A percentile compares a stretch with the other conserved stretches of the same genome.
phyloP scores from a whole-genome alignment of 2,888 invertebrate genomes.

The Ectemnius continuus region DNA sequence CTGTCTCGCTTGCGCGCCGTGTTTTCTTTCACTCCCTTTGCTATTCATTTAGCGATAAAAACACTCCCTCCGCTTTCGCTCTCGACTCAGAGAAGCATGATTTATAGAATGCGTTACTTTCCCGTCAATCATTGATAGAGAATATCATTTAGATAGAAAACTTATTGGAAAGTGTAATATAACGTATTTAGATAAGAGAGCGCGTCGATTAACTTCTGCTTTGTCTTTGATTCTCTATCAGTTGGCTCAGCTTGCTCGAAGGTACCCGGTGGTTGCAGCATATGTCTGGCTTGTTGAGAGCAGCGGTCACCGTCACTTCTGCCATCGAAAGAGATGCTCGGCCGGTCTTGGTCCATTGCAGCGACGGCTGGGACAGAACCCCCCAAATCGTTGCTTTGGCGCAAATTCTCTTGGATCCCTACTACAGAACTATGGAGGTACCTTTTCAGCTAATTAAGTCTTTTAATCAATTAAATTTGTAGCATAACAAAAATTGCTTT shows the following conservation, averaged over 20 bases:
- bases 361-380: slow-evolving; percentile 99
- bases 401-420: slow-evolving; percentile 94
- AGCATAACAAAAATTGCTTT: neutral
- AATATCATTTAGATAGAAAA: too few species aligned
- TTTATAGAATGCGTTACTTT: too few species aligned
- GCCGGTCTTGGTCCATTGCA: slow-evolving; percentile 97
- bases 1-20: too few species aligned
- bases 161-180: too few species aligned
- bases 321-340: slow-evolving; percentile 89
- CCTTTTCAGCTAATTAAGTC: slow-evolving; percentile 46
- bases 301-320: slow-evolving; percentile 89
- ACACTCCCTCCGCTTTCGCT: too few species aligned
- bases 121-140: too few species aligned
- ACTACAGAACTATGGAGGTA: slow-evolving; percentile 95
- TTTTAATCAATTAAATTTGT: neutral
- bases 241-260: slow-evolving; percentile 94
- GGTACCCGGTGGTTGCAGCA: slow-evolving; percentile 95
- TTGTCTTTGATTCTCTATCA: slow-evolving; percentile 73
- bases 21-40: too few species aligned
- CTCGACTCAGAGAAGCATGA: too few species aligned
- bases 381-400: slow-evolving; percentile 97
- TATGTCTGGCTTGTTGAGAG: slow-evolving; percentile 90
- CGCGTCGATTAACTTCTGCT: neutral
- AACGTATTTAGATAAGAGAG: too few species aligned
- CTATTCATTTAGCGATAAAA: too few species aligned